Conservation (phyloP, 1,140 invertebrate species). For the Teleogryllus occipitalis region DNA sequence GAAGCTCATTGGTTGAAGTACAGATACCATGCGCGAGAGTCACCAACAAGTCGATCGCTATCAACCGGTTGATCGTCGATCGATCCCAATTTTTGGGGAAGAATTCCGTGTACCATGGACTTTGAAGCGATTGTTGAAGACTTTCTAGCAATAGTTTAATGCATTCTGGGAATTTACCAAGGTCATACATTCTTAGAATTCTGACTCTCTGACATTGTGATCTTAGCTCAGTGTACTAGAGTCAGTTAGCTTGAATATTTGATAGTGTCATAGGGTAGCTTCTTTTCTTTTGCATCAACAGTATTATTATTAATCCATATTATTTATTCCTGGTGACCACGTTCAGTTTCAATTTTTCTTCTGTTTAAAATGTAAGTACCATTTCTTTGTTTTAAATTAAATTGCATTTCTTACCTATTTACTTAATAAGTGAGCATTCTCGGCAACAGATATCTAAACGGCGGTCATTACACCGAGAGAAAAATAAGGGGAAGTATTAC, state of each 20-base stretch:
- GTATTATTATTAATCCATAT: background rate
- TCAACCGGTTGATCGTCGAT: conserved; percentile 3
- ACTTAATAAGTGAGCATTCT: too few species aligned
- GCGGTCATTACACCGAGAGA: too few species aligned
- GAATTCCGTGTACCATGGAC: conserved; percentile 12
- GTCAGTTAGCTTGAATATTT: conserved; percentile 9
- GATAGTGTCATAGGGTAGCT: background rate
- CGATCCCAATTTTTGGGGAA: conserved; percentile 6
- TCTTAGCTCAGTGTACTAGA: background rate
- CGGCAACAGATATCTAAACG: too few species aligned
- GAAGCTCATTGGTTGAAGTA: too few species aligned
- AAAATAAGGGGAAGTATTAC: too few species aligned
- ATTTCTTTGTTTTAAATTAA: too few species aligned
- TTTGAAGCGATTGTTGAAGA: conserved; percentile 13
- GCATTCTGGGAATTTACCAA: conserved; percentile 14
- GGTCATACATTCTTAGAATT: conserved; percentile 12
- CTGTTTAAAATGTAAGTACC: too few species aligned
- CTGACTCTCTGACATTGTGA: conserved; percentile 11
- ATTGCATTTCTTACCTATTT: too few species aligned
- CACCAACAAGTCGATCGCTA: background rate
- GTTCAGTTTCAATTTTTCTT: too few species aligned
- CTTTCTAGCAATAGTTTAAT: conserved; percentile 14
- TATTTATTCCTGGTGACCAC: background rate
- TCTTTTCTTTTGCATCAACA: background rate
- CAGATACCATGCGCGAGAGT: too few species aligned